These are phyloP conservation scores for Meloe dianella DNA, from an alignment of 2,888 invertebrate species.

Conservation along the genomic window DNA sequence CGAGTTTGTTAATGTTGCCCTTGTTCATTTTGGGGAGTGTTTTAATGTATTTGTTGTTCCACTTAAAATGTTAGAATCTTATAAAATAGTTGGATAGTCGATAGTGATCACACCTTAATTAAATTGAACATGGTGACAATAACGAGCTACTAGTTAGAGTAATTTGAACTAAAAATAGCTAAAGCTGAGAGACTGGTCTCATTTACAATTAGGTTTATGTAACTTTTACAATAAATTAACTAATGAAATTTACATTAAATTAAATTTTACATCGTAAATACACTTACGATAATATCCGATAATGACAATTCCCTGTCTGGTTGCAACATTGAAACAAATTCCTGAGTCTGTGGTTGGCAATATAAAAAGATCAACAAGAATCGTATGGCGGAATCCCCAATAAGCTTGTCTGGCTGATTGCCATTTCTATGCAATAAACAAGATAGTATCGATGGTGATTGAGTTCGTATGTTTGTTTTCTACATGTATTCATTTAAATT, in stretches of 20 bases:
- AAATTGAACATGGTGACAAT: background rate
- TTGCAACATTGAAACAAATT: constrained; percentile 5
- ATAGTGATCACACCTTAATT: constrained; percentile 1
- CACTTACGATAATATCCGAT: background rate
- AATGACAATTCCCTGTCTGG: background rate
- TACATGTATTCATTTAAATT: constrained; percentile 11
- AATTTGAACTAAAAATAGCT: background rate
- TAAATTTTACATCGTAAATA: background rate
- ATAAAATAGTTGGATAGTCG: background rate
- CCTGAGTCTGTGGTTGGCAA: background rate
- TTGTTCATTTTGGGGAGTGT: constrained; percentile 30
- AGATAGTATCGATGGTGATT: constrained; percentile 37
- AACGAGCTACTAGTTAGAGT: background rate
- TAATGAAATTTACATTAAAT: no score
- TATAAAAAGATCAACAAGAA: background rate
- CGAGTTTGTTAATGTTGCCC: constrained; percentile 31
- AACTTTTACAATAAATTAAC: no score
- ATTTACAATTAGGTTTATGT: background rate
- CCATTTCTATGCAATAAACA: constrained; percentile 31
- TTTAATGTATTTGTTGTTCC: constrained; percentile 22
- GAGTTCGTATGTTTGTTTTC: constrained; percentile 29
- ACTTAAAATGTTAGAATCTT: background rate
- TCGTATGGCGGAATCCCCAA: background rate
- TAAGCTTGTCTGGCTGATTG: constrained; percentile 25
- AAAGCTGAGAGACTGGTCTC: background rate